Evolutionary conservation across 2,797 vertebrate genomes (phyloP), one percentile per base, ranked within the genome.

Genomic region (Chaetodon trifasciatus): DNA sequence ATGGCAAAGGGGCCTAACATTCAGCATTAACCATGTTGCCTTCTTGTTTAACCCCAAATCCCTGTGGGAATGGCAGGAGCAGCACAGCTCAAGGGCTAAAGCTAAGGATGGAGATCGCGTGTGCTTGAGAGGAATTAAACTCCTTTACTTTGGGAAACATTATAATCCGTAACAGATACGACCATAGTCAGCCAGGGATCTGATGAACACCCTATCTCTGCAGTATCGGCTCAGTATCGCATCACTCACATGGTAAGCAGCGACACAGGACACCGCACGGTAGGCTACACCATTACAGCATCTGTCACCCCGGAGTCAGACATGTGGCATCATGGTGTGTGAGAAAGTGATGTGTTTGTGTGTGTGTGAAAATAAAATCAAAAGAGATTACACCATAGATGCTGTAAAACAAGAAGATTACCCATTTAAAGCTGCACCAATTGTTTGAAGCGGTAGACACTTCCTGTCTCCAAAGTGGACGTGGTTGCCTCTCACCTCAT

Each of bases 91-190:
- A 5, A 49, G 44, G 58, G 35, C 21, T 66, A 13, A 32, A 60
- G 76, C 79, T 71, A 52, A 87, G 79, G 70, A 71, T 46, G 74
- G 46, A 49, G 80, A 79, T 86, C 32, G 85, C 73, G 56, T 88
- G 87, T 68, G 81, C 72, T 71, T 57, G 73, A 73, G 70, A 66
- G 74, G 84, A 87, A 87, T 89, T 91, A 87, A 92, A 79, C 76
- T 91, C 63, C 74, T 82, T 84, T 82, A 86, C 88, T 86, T 87
- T 56, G 71, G 86, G 72, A 84, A 89, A 88, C 84, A 84, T 88
- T 74, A 84, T 64, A 92, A 94, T 92, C 91, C 55, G 91, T 91
- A 93, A 94, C 83, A 70, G 92, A 94, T 92, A 93, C 57, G 7
- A 61, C 70, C 78, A 72, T 40, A 42, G 82, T 68, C 85, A 70